Base-by-base conservation (phyloP, 2,888 invertebrate species). In the Noctuana brunneofusca region DNA sequence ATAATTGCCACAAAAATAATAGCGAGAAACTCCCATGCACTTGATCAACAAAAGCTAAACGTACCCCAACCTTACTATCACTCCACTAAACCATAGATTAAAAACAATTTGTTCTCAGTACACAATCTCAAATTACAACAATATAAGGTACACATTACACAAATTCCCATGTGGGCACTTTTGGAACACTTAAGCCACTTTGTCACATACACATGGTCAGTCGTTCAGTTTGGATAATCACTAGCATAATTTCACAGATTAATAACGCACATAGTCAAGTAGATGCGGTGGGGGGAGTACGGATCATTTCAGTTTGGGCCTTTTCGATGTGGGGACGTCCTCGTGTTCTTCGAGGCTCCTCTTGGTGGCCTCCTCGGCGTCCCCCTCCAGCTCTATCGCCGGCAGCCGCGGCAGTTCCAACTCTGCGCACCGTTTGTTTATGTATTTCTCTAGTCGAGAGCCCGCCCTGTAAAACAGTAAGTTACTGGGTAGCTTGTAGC, bases 361-460 rank as follows among this genome's bases (percentile, higher is more conserved):
- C 70, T 79, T 75, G 63, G 12, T 62, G 14, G 53, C 64, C 22
- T 65, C 66, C 20, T 66, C 69, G 6, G 30, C 11, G 2, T 64
- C 69, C 65, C 50, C 66, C 4, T 77, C 77, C 14, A 82, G 75
- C 27, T 85, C 78, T 54, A 89, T 85, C 63, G 89, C 89, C 0
- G 90, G 88, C 1, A 92, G 84, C 3, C 81, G 69, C 0, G 90
- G 87, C 20, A 96, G 84, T 38, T 93, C 92, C 14, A 96, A 79
- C 64, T 96, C 96, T 68, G 92, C 90, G 79, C 96, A 95, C 41
- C 94, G 93, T 71, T 94, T 94, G 70, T 94, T 93, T 66, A 96
- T 94, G 82, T 93, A 95, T 70, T 93, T 94, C 71, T 95, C 93
- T 66, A 97, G 89, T 59, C 94, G 92, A 70, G 92, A 91, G 57